Evolutionary conservation across 2,888 invertebrate species (phyloP).

Genomic region (Apotomis capreana): DNA sequence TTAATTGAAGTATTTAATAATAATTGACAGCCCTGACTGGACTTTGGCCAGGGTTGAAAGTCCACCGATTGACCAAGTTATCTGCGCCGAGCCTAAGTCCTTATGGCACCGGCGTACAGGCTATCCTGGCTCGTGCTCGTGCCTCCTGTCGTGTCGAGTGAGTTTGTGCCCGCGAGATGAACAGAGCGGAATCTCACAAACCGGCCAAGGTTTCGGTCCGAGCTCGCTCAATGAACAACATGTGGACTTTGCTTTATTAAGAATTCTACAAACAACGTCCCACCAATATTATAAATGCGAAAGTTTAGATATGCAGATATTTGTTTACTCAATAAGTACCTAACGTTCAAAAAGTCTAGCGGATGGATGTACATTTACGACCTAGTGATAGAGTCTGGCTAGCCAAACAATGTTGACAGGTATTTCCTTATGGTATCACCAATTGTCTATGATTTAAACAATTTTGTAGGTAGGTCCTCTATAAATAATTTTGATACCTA

Average conservation of each 20-base stretch:
- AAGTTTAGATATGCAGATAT: too few relatives aligned
- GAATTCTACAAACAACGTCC: not conserved
- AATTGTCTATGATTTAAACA: too few relatives aligned
- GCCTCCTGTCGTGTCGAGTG: not conserved
- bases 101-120: not conserved
- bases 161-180: slow-evolving; percentile 1
- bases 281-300: not conserved
- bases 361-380: too few relatives aligned
- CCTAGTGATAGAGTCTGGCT: too few relatives aligned
- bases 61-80: slow-evolving; percentile 3
- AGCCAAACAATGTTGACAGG: too few relatives aligned
- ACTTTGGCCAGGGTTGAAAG: slow-evolving; percentile 52
- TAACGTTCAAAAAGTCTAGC: too few relatives aligned
- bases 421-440: too few relatives aligned
- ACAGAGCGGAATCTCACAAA: slow-evolving; percentile 19
- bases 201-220: slow-evolving; percentile 22
- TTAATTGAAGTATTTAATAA: not conserved
- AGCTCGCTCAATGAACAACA: slow-evolving; percentile 21
- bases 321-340: too few relatives aligned
- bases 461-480: too few relatives aligned
- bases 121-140: not conserved
- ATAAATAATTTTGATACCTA: too few relatives aligned
- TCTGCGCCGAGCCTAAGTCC: not conserved
- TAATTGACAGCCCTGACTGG: slow-evolving; percentile 48
- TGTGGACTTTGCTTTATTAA: slow-evolving; percentile 25